Evolutionary conservation across 2,797 vertebrate genomes (phyloP).

Genomic region (Myripristis murdjan): DNA sequence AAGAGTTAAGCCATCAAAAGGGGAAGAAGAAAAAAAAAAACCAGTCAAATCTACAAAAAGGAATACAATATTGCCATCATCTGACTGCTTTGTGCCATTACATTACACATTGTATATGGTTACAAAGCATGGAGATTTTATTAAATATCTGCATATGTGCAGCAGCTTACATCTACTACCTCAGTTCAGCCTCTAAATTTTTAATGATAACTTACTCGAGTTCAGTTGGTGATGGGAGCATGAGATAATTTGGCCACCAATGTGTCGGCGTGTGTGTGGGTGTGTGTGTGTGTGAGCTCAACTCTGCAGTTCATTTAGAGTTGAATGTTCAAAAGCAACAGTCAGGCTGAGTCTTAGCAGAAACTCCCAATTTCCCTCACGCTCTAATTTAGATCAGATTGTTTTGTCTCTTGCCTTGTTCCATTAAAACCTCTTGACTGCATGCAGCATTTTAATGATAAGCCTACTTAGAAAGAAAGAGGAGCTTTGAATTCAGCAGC

Average conservation of each 20-base stretch:
- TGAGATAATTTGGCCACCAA: neutral
- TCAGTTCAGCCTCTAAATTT: neutral
- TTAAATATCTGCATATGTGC: neutral
- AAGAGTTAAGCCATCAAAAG: slow-evolving; percentile 25
- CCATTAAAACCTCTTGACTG: neutral
- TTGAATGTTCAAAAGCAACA: slow-evolving; percentile 27
- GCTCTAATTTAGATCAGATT: slow-evolving; percentile 30
- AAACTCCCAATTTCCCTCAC: slow-evolving; percentile 16
- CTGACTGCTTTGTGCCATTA: slow-evolving; percentile 74
- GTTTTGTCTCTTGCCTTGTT: neutral
- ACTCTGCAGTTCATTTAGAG: slow-evolving; percentile 34
- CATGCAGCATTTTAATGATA: slow-evolving; percentile 7
- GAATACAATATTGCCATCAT: slow-evolving; percentile 79
- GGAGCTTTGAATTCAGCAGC: neutral
- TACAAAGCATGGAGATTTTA: neutral
- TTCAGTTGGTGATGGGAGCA: slow-evolving; percentile 1
- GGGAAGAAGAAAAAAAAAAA: slow-evolving; percentile 8
- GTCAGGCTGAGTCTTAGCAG: slow-evolving; percentile 24
- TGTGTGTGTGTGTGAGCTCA: slow-evolving; percentile 13
- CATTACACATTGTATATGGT: slow-evolving; percentile 62
- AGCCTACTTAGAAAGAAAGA: neutral
- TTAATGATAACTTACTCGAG: neutral
- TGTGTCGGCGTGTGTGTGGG: neutral
- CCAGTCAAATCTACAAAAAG: slow-evolving; percentile 59
- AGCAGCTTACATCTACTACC: neutral